These are phyloP conservation scores for Bufotes viridis DNA, from an alignment of 2,797 vertebrate genomes.

Conservation along the genomic window DNA sequence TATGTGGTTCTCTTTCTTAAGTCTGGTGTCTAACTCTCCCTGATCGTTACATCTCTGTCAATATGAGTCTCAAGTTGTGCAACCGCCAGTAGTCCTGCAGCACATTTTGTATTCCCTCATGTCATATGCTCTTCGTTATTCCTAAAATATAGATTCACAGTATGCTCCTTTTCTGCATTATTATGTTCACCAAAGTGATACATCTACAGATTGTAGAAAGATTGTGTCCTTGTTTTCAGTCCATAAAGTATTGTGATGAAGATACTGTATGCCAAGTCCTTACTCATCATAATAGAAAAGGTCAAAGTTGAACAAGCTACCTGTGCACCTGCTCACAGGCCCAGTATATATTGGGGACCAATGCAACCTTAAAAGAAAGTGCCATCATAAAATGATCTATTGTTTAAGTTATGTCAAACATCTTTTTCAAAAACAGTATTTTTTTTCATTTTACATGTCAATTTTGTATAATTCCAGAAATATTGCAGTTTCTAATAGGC, in stretches of 20 bases:
- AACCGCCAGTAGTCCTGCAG: constrained; percentile 6
- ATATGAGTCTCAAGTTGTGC: constrained; percentile 45
- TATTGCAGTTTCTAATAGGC: too few species aligned
- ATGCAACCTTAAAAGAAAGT: too few species aligned
- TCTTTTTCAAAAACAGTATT: too few species aligned
- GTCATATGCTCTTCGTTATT: not conserved
- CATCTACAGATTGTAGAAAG: not conserved
- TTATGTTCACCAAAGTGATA: not conserved
- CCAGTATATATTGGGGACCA: too few species aligned
- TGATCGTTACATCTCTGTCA: constrained; percentile 45
- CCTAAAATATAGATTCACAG: not conserved
- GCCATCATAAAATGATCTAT: too few species aligned
- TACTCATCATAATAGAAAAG: not conserved
- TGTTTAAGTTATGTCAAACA: too few species aligned
- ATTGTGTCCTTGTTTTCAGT: not conserved
- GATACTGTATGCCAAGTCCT: not conserved
- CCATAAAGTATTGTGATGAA: not conserved
- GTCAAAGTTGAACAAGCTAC: not conserved
- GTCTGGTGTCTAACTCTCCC: constrained; percentile 51
- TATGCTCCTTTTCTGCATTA: not conserved
- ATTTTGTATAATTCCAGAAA: too few species aligned
- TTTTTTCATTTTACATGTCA: too few species aligned
- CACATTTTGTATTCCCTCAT: constrained; percentile 16
- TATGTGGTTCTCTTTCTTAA: constrained; percentile 51
- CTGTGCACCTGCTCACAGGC: too few species aligned